Evolutionary conservation across 2,113 vertebrate species (phyloP).

Genomic region (Ciconia boyciana): DNA sequence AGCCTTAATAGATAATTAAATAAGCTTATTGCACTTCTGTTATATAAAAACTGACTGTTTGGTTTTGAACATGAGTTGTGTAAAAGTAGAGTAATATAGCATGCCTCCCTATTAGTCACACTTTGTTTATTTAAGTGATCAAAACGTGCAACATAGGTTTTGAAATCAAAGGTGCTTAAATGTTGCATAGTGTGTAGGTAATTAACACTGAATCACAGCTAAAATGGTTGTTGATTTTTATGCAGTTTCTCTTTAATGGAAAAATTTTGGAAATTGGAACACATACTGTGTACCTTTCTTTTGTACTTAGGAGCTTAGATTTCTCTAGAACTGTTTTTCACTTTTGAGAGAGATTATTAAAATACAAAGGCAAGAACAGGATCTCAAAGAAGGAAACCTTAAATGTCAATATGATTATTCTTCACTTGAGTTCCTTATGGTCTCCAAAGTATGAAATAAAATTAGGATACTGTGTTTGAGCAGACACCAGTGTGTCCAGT

Average conservation of each 20-base stretch:
- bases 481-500: not conserved
- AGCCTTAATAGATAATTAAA: not conserved
- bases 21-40: not conserved
- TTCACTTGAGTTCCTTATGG: not conserved
- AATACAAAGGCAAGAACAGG: not conserved
- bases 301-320: not conserved
- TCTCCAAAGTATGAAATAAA: not conserved
- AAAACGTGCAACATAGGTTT: not conserved
- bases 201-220: not conserved
- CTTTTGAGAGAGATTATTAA: not conserved
- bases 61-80: not conserved
- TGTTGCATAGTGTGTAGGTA: not conserved
- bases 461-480: not conserved
- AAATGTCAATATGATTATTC: not conserved
- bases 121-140: not conserved
- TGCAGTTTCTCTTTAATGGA: not conserved
- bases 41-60: not conserved
- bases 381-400: not conserved
- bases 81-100: not conserved
- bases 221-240: not conserved
- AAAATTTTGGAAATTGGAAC: not conserved
- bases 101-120: not conserved
- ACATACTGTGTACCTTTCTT: not conserved
- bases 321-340: not conserved
- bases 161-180: not conserved